phyloP scores from a whole-genome alignment of 2,113 vertebrate species.

The Bos taurus region ARS-UCD2.0 NC_037329.1:34884001-34884500 shows the following conservation, averaged over 20 bases:
- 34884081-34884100: not conserved
- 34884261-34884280: not conserved
- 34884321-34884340: not conserved
- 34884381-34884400: not conserved
- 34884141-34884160: not conserved
- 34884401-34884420: not conserved
- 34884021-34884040: slow-evolving; percentile 16
- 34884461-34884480: not conserved
- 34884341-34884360: not conserved
- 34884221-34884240: not conserved
- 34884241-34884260: not conserved
- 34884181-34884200: slow-evolving; percentile 18
- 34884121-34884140: slow-evolving; percentile 32
- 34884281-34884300: not conserved
- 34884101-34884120: slow-evolving; percentile 11
- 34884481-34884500: not conserved
- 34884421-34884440: slow-evolving; percentile 17
- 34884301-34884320: not conserved
- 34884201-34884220: not conserved
- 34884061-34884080: not conserved
- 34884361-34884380: not conserved
- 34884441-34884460: not conserved
- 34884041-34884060: not conserved
- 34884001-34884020: not conserved
- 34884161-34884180: slow-evolving; percentile 28